A percentile compares a stretch with the other conserved stretches of the same genome.
Conservation (phyloP, 2,888 invertebrate species). For the Erannis defoliaria region DNA sequence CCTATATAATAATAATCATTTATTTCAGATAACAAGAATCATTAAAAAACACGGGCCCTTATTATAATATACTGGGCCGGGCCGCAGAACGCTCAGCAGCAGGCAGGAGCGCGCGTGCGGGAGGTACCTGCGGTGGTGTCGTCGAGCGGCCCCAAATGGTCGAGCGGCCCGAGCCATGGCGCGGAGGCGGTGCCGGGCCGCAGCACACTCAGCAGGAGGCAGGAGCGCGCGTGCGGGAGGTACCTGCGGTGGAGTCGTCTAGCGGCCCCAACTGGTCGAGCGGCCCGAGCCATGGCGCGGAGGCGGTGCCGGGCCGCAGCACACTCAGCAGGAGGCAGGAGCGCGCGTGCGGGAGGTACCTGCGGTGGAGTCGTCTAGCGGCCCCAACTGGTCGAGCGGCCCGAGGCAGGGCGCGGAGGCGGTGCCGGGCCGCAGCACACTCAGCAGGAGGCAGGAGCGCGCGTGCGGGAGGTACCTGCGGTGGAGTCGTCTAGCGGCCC, state of each 20-base stretch:
- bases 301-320: not conserved
- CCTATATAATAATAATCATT: no score
- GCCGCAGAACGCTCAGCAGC: constrained; percentile 94
- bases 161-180: no score
- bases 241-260: no score
- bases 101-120: constrained; percentile 91
- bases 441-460: not conserved
- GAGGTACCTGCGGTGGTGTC: no score
- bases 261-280: no score
- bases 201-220: constrained; percentile 95
- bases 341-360: not conserved
- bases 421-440: constrained; percentile 41
- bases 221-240: constrained; percentile 89
- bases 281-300: no score
- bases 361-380: constrained; percentile 83
- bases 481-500: constrained; percentile 88
- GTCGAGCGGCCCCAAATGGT: no score
- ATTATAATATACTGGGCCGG: no score
- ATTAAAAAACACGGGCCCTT: no score
- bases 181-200: constrained; percentile 89
- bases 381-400: constrained; percentile 91
- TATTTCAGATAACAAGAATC: no score
- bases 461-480: not conserved
- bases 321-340: not conserved
- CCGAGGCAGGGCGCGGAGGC: constrained; percentile 96